Evolutionary conservation across 2,113 vertebrate genomes (phyloP).

Genomic region (Grammomys surdaster): DNA sequence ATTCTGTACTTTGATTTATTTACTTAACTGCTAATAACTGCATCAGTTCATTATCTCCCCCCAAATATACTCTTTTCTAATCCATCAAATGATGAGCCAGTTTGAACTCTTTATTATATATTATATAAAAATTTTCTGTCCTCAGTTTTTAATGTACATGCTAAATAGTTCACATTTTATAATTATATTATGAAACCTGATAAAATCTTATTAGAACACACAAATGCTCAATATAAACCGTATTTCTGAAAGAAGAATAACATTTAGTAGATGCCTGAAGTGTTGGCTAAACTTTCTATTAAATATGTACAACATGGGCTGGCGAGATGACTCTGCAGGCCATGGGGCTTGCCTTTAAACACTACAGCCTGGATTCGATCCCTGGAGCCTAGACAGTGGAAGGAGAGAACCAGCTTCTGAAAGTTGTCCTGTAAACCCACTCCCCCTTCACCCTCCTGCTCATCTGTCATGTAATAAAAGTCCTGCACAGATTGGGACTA

Average conservation of each 20-base stretch:
- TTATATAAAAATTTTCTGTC: background rate
- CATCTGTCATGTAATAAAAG: too few species aligned
- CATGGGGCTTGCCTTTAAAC: background rate
- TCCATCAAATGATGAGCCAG: background rate
- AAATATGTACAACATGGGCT: background rate
- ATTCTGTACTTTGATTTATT: background rate
- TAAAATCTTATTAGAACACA: background rate
- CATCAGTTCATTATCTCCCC: background rate
- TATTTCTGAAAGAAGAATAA: background rate
- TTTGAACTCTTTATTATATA: background rate
- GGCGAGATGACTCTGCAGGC: background rate
- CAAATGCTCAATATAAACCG: background rate
- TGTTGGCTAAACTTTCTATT: background rate
- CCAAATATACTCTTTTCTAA: background rate
- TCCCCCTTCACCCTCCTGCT: too few species aligned
- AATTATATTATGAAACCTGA: background rate
- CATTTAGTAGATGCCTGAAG: background rate
- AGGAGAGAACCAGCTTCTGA: background rate
- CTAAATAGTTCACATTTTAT: background rate
- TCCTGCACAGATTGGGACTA: too few species aligned
- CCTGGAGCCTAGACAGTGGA: background rate
- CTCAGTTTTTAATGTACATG: background rate
- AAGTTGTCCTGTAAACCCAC: background rate
- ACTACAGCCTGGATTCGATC: background rate
- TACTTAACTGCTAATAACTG: background rate